Evolutionary conservation across 2,888 invertebrate genomes (phyloP), one percentile per base, ranked within the genome.

Genomic region (Eupeodes luniger): DNA sequence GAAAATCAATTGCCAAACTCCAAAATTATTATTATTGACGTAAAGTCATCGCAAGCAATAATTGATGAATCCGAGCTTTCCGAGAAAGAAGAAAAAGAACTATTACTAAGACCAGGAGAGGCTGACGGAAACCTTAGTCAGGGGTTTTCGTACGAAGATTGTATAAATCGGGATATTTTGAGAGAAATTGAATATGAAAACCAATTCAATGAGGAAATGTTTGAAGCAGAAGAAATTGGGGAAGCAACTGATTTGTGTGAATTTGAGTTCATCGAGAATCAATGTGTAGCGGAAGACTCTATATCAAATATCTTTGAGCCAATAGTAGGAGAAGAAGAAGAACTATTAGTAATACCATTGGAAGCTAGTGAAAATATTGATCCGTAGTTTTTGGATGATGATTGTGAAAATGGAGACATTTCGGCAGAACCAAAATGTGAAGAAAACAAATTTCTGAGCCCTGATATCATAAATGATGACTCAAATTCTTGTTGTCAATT

Each of bases 401-500:
- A 44, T 6, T 44, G 5, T 44, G 44, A 44, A 6, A 44, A 44
- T 44, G 6, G 44, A 4, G 47, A 47, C 0, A 47, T 12, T 9
- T 12, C 12, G 11, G 1, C 40, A 40, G 40, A 40, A 40, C 40
- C 4, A 3, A 40, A 40, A 40, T 40, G 9, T 40, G 6, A 3
- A 55, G 40, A 3, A 55, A 27, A 27, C 27, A 1, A 57, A 27
- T 12, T 27, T 5, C 27, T 57, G 2, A 12, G 27, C 19, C 11
- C 57, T 57, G 27, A 27, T 5, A 57, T 0, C 19, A 6, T 12
- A 12, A 12, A 6, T 6, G 77, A 74, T n/a, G 90, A 91, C 57
- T 90, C 90, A 1, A 90, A 89, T 44, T 90, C 90, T 0, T 27
- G 6, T 85, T 90, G 53, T 85, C 83, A 10, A 85, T 90, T 27